Conservation (phyloP, 2,888 invertebrate genomes). For the Beris chalybata region DNA sequence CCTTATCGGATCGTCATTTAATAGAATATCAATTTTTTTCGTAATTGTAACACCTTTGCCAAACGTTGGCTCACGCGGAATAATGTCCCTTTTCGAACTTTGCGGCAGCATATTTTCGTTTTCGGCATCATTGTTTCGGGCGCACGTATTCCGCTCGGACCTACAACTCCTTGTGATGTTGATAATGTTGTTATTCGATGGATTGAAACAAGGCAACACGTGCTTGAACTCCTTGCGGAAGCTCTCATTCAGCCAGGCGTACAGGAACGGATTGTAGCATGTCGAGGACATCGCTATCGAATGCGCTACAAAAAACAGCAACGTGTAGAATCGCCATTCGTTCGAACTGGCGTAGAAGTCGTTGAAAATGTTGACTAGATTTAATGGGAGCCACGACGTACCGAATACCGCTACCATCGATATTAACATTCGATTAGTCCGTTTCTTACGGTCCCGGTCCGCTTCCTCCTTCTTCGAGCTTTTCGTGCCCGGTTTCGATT, state of each 20-base stretch:
- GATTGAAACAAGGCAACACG: conserved; percentile 68
- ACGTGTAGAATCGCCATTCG: conserved; percentile 78
- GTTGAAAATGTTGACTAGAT: conserved; percentile 83
- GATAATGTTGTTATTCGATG: conserved; percentile 55
- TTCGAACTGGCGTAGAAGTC: conserved; percentile 76
- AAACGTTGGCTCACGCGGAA: conserved; percentile 53
- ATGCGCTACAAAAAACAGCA: conserved; percentile 89
- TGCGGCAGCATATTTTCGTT: conserved; percentile 41
- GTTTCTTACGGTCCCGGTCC: conserved; percentile 84
- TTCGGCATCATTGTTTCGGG: conserved; percentile 41
- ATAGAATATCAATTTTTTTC: conserved; percentile 48
- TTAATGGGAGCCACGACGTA: conserved; percentile 93
- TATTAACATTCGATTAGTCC: conserved; percentile 96
- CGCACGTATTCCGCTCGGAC: conserved; percentile 54
- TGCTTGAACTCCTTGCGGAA: conserved; percentile 92
- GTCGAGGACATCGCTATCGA: conserved; percentile 94
- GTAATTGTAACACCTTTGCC: conserved; percentile 45
- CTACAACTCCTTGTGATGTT: conserved; percentile 51
- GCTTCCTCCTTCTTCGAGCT: conserved; percentile 85
- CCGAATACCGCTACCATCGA: conserved; percentile 97
- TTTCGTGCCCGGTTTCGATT: conserved; percentile 81
- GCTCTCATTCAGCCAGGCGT: conserved; percentile 93
- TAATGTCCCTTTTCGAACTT: conserved; percentile 47
- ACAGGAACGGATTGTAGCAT: conserved; percentile 95
- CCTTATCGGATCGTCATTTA: conserved; percentile 45